A percentile compares a stretch with the other conserved stretches of the same genome.
Conservation (phyloP, 1,140 invertebrate genomes). For the Cyclina sinensis region DNA sequence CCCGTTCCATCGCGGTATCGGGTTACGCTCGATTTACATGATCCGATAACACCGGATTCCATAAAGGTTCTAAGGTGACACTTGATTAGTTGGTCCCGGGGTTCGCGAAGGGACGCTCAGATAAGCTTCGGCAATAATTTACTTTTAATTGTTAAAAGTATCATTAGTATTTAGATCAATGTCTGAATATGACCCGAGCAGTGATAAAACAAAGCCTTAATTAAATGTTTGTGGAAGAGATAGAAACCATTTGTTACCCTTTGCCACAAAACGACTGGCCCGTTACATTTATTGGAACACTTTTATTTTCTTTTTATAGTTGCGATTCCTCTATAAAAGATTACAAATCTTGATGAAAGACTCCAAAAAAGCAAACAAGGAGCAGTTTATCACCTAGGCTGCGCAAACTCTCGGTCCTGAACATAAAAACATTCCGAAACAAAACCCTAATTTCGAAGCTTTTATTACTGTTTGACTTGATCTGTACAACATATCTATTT, state of each 20-base stretch:
- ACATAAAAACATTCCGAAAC: too few species aligned
- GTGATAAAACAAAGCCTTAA: slow-evolving; percentile 65
- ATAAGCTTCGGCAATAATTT: slow-evolving; percentile 59
- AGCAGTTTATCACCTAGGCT: not conserved
- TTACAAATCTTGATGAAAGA: not conserved
- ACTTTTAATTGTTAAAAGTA: slow-evolving; percentile 65
- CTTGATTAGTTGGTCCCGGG: slow-evolving; percentile 33
- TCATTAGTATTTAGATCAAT: slow-evolving; percentile 60
- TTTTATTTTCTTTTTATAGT: slow-evolving; percentile 38
- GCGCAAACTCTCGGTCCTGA: too few species aligned
- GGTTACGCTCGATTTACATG: slow-evolving; percentile 64
- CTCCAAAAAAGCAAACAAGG: not conserved
- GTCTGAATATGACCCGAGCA: slow-evolving; percentile 47
- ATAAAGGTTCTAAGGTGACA: slow-evolving; percentile 67
- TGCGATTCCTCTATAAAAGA: slow-evolving; percentile 22
- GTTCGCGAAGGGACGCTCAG: slow-evolving; percentile 42
- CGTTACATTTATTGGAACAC: slow-evolving; percentile 2
- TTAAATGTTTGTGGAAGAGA: slow-evolving; percentile 46
- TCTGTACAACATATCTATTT: too few species aligned
- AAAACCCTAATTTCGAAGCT: too few species aligned
- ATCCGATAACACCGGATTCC: slow-evolving; percentile 19
- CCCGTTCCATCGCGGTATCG: slow-evolving; percentile 19
- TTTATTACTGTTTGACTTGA: too few species aligned
- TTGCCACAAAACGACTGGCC: not conserved
- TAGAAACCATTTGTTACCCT: slow-evolving; percentile 47